Base-by-base conservation (phyloP, 2,113 vertebrate genomes). In the Cyrtonyx montezumae region DNA sequence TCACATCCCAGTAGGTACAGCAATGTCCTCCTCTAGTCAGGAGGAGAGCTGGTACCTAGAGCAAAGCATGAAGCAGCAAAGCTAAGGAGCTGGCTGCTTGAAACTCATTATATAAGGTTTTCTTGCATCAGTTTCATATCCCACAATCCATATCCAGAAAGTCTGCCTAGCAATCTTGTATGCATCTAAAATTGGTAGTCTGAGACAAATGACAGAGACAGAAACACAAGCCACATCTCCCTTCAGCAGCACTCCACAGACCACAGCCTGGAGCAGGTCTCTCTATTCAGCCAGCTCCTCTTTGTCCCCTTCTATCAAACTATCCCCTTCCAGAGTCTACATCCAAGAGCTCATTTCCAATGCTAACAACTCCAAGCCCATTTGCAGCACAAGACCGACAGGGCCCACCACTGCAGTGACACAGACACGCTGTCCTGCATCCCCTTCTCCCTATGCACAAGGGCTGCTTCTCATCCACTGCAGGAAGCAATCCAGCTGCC, bases 301-400 rank as follows among this genome's bases (percentile, higher is more conserved):
- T 83, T 86, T 80, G 62, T 40, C 71, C 66, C 59, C 78, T 81
- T 65, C 70, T 14, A 17, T 30, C 56, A 65, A 63, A 83, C 82
- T 87, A 94, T 70, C 70, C 70, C 73, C 48, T 71, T 68, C 84
- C 48, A 91, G 56, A 69, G 88, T 88, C 91, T 81, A 53, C 43
- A 10, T 49, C 46, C 8, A 87, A 43, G 49, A 80, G 74, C 90
- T 90, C 70, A 48, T 80, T 80, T 71, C 18, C 74, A 90, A 91
- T 63, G 76, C 48, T 66, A 18, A 71, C 90, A 84, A 76, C 84
- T 89, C 80, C 77, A 74, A 76, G 46, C 66, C 62, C 61, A 48
- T 42, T 40, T 40, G 84, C 55, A 90, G 79, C 70, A 61, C n/a
- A 21, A 81, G 65, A n/a, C 63, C 89, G 19, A 71, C 63, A 69